Base-by-base conservation (phyloP, 2,888 invertebrate species). In the Choreutis nemorana region DNA sequence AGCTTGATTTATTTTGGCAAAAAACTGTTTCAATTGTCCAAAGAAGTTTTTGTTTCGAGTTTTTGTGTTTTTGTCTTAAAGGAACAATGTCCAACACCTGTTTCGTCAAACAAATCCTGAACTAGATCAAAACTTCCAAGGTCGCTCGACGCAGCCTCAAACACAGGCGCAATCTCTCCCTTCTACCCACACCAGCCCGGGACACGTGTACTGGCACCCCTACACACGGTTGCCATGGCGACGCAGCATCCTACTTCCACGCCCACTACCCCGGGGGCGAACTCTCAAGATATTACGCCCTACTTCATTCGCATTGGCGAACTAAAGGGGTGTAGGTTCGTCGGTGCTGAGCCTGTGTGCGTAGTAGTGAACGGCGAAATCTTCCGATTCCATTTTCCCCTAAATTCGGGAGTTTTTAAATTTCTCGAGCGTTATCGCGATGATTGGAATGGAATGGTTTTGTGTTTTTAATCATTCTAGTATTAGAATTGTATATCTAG, bases 191-290 rank as follows among this genome's bases (percentile, higher is more conserved):
- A 58, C 65, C 50, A 42, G 39, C 36, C 38, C 44, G 42, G 37
- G 38, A 50, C 64, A 60, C 63, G 63, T 60, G 57, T 54, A 56
- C 53, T 40, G 46, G 55, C 63, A 54, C 66, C 68, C 73, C 73
- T 67, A 70, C 64, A 68, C 63, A 55, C 59, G 64, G 83, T 83
- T 61, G 77, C 75, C 81, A 81, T 81, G 66, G 78, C 77, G 67
- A 83, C 83, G 78, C 82, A 81, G 81, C 79, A 78, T 77, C 82
- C 82, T 73, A 71, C 72, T 78, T 72, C 79, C 77, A 75, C 78
- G 68, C 79, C 79, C 73, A 66, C 82, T 70, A 78, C 72, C 72
- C 75, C 62, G 66, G 73, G 73, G 72, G 66, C 67, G 68, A 66
- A 71, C 70, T 75, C 71, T 73, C 70, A 68, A 77, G 75, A 70